phyloP scores from a whole-genome alignment of 2,888 invertebrate species.

The Acleris sparsana region DNA sequence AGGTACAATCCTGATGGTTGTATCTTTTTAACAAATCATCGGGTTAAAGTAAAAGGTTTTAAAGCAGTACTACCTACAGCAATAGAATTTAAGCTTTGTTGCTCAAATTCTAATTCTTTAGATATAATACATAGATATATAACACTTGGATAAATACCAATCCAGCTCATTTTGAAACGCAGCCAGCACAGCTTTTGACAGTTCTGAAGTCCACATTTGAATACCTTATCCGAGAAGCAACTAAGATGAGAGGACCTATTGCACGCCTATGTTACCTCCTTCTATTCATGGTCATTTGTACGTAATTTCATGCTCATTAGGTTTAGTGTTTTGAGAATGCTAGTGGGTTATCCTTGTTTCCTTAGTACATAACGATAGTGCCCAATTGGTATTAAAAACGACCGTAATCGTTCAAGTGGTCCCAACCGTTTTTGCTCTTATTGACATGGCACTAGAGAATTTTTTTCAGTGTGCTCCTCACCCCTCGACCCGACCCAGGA shows the following conservation, averaged over 20 bases:
- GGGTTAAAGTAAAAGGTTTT: too few species aligned
- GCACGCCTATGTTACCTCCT: slow-evolving; percentile 27
- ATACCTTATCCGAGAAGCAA: background rate
- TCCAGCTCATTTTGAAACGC: too few species aligned
- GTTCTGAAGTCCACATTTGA: background rate
- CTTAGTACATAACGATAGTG: slow-evolving; percentile 38
- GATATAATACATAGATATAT: too few species aligned
- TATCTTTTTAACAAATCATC: too few species aligned
- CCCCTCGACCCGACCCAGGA: slow-evolving; percentile 84
- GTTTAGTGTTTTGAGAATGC: slow-evolving; percentile 81
- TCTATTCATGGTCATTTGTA: slow-evolving; percentile 44
- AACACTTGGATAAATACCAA: too few species aligned
- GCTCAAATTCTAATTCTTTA: too few species aligned
- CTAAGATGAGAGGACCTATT: slow-evolving; percentile 5
- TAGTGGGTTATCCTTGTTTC: slow-evolving; percentile 71
- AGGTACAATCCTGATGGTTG: too few species aligned
- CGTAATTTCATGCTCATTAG: slow-evolving; percentile 81
- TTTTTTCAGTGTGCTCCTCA: slow-evolving; percentile 83
- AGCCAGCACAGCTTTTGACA: too few species aligned
- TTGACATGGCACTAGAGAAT: slow-evolving; percentile 82
- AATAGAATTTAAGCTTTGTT: too few species aligned
- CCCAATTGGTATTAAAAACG: slow-evolving; percentile 14
- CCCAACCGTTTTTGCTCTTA: slow-evolving; percentile 76
- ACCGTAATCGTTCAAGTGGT: slow-evolving; percentile 39
- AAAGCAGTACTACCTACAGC: too few species aligned